These are phyloP conservation scores for Caerostris darwini DNA, from an alignment of 1,140 invertebrate genomes.

Conservation along the genomic window DNA sequence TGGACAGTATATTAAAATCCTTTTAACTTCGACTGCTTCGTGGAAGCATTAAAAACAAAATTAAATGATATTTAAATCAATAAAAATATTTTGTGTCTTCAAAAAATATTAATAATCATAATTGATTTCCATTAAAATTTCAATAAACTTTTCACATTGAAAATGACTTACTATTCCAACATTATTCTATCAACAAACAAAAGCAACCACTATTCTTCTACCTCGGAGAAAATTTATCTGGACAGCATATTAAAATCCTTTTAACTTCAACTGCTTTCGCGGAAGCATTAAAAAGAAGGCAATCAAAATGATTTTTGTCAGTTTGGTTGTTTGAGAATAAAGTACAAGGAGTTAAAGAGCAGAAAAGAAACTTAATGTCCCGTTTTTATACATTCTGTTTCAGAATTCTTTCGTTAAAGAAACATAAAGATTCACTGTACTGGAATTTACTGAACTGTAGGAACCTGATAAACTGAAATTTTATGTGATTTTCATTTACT, in stretches of 20 bases:
- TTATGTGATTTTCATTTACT: background rate
- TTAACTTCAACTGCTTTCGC: background rate
- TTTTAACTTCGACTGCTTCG: no score
- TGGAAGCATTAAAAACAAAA: no score
- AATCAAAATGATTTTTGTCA: background rate
- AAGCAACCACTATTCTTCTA: background rate
- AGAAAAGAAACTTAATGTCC: background rate
- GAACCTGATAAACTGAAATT: background rate
- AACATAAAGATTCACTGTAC: background rate
- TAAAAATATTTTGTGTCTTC: no score
- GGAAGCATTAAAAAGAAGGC: background rate
- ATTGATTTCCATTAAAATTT: no score
- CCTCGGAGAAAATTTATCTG: background rate
- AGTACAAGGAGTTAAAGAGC: background rate
- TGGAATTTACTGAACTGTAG: background rate
- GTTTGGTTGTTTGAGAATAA: background rate
- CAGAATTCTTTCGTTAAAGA: background rate
- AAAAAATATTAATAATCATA: no score
- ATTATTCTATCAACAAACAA: background rate
- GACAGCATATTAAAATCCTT: background rate
- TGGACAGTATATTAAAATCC: no score
- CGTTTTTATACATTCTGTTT: background rate
- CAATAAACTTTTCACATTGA: no score
- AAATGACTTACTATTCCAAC: background rate
- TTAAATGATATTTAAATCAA: no score